Conservation (phyloP, 2,888 invertebrate genomes). For the Meghimatium bilineatum region DNA sequence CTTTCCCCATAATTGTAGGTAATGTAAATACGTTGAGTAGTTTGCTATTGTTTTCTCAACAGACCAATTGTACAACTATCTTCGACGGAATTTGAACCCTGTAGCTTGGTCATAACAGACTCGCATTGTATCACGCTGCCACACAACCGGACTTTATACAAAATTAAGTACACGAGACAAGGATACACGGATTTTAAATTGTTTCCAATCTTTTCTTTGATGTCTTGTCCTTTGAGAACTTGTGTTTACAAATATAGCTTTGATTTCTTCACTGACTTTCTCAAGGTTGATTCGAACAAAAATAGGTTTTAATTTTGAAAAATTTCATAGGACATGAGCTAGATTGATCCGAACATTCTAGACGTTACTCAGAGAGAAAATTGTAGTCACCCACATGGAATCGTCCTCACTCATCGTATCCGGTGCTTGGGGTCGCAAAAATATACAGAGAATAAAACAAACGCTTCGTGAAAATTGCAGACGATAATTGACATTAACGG, state of each 20-base stretch:
- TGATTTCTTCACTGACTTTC: neutral
- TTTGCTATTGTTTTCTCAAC: too few species aligned
- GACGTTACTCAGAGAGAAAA: neutral
- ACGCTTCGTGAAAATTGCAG: slow-evolving; percentile 27
- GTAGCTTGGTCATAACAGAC: too few species aligned
- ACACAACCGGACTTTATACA: too few species aligned
- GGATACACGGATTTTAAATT: neutral
- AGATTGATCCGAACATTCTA: neutral
- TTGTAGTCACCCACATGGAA: neutral
- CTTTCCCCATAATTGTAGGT: too few species aligned
- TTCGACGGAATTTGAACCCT: too few species aligned
- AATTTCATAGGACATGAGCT: neutral
- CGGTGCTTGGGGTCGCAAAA: slow-evolving; percentile 5
- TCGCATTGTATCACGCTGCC: too few species aligned
- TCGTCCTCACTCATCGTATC: neutral
- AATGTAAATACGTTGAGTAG: too few species aligned
- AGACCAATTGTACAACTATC: too few species aligned
- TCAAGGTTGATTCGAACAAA: neutral
- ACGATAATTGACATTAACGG: slow-evolving; percentile 31
- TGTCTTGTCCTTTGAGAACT: neutral
- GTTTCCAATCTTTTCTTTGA: neutral
- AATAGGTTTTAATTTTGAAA: neutral
- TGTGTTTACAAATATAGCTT: neutral
- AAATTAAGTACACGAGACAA: neutral
- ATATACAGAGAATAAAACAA: slow-evolving; percentile 25